phyloP scores from a whole-genome alignment of 1,140 invertebrate species.

The Planococcus citri region DNA sequence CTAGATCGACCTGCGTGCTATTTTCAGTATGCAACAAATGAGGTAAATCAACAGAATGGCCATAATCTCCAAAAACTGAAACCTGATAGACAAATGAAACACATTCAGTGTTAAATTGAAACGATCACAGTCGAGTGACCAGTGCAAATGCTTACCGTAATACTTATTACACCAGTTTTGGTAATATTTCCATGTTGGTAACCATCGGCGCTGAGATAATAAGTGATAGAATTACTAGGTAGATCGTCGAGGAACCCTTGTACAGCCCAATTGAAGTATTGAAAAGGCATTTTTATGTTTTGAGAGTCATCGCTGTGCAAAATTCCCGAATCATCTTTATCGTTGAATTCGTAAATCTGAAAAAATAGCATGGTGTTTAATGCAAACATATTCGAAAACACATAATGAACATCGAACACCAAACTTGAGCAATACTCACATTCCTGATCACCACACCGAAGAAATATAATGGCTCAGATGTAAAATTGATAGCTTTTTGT shows the following conservation, averaged over 20 bases:
- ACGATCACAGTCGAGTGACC: not conserved
- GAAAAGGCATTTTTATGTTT: not conserved
- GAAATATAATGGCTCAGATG: not conserved
- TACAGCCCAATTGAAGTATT: not conserved
- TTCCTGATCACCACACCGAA: not conserved
- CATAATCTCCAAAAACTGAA: slow-evolving; percentile 39
- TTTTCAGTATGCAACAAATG: slow-evolving; percentile 50
- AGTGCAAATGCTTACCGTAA: not conserved
- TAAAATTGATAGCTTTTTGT: not conserved
- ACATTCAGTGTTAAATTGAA: not conserved
- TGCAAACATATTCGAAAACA: too few species aligned
- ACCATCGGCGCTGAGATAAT: not conserved
- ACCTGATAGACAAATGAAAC: slow-evolving; percentile 34
- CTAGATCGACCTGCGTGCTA: slow-evolving; percentile 46
- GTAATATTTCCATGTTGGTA: not conserved
- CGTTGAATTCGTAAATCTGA: not conserved
- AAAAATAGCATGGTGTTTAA: too few species aligned
- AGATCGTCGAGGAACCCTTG: not conserved
- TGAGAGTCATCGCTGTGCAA: not conserved
- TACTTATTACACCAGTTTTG: not conserved
- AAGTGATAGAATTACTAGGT: not conserved
- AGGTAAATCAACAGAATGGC: slow-evolving; percentile 41
- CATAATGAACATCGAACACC: not conserved
- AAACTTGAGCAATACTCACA: not conserved
- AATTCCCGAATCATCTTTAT: not conserved